Evolutionary conservation across 1,140 invertebrate genomes (phyloP), one percentile per base, ranked within the genome.

Genomic region (Aphelinus atriplicis): DNA sequence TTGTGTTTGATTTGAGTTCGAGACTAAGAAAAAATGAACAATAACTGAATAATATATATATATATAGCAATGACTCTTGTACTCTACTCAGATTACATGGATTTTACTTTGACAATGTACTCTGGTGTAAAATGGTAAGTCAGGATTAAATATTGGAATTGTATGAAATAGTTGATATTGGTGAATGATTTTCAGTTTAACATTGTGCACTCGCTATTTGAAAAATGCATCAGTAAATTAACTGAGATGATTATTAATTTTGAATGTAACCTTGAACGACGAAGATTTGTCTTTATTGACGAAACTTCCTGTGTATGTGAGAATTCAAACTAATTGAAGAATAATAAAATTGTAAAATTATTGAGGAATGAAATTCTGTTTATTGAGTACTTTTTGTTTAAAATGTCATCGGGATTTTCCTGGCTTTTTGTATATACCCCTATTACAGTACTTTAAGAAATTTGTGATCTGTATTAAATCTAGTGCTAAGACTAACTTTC

Each of bases 371-470:
- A 26, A 26, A 26, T 26, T 26, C 26, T 26, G 26, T 26, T 26
- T 26, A 26, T 26, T 26, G 26, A 61, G 6, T 53, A 68, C 69
- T 69, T 55, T 2, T 63, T 26, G 26, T 70, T 71, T 70, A 53
- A 65, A 70, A 65, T 26, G 79, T 82, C 79, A 81, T 82, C 80
- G 74, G 80, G 79, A 80, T 26, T 26, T 81, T 76, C 79, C 80
- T 84, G 82, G 85, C 82, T 87, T 87, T 87, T 86, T 87, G 85
- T 87, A 87, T 86, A 87, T 88, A 87, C 86, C 84, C 82, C 80
- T 82, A 79, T 81, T 84, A 82, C 78, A 82, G 80, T 83, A 82
- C 77, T 78, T 80, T 82, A 83, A 83, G 80, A 77, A 81, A 78
- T 82, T 83, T 82, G 82, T 85, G 81, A 86, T 84, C 83, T 86